These are phyloP conservation scores for Diogma glabrata DNA, from an alignment of 2,888 invertebrate genomes.

Conservation along the genomic window DNA sequence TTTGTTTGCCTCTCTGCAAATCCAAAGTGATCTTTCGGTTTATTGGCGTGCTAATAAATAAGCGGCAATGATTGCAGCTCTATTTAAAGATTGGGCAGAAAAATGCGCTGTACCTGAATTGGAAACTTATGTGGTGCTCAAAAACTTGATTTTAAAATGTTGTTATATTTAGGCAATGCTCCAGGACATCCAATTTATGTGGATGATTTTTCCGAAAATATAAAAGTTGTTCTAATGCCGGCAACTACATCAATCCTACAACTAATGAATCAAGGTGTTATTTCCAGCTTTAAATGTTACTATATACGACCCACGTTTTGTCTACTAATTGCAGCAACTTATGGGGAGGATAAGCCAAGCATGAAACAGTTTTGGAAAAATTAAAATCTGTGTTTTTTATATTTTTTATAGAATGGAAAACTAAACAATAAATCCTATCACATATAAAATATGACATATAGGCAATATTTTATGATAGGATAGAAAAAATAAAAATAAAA, in stretches of 20 bases:
- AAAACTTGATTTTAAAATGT: constrained; percentile 5
- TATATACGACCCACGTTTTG: constrained; percentile 20
- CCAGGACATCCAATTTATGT: background rate
- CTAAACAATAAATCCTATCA: no score
- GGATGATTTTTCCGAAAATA: background rate
- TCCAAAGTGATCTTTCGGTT: constrained; percentile 22
- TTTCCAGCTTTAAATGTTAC: constrained; percentile 10
- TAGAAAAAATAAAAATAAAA: no score
- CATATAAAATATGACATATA: no score
- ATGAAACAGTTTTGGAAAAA: constrained; percentile 7
- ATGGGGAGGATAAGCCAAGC: background rate
- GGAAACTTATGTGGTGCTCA: constrained; percentile 16
- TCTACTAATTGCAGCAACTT: constrained; percentile 14
- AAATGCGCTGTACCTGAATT: constrained; percentile 19
- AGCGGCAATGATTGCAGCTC: constrained; percentile 23
- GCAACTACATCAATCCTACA: constrained; percentile 1
- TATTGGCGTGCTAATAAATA: constrained; percentile 25
- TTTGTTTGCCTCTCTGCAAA: constrained; percentile 13
- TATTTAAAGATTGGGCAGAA: constrained; percentile 19
- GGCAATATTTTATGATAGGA: no score
- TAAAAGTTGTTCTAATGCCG: constrained; percentile 1
- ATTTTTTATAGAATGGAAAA: no score
- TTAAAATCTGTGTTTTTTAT: no score
- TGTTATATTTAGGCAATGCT: background rate
- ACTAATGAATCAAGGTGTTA: background rate